These are phyloP conservation scores for Sarcophilus harrisii DNA, from an alignment of 2,797 vertebrate genomes.

Conservation along the genomic window DNA sequence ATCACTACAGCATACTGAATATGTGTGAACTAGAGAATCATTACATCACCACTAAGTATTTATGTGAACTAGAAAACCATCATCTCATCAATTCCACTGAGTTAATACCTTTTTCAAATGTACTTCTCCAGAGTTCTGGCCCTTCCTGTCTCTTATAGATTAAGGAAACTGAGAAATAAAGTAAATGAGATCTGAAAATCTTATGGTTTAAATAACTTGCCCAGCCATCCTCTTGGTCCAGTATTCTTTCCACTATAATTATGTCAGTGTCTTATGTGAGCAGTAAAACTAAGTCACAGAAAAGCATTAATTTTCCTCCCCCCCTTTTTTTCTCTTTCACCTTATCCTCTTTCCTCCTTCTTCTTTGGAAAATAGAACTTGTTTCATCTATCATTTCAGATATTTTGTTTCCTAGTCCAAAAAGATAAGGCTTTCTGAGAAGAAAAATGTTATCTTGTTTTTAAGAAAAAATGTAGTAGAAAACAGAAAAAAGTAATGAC, in stretches of 20 bases:
- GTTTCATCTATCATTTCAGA: background rate
- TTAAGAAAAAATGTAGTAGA: background rate
- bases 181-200: background rate
- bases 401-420: background rate
- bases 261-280: background rate
- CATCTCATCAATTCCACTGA: too few species aligned
- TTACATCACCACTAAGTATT: too few species aligned
- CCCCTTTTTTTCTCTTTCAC: background rate
- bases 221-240: background rate
- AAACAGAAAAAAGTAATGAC: background rate
- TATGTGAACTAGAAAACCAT: too few species aligned
- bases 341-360: background rate
- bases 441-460: background rate
- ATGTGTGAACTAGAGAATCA: too few species aligned
- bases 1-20: too few species aligned
- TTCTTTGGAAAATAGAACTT: background rate
- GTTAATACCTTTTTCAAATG: too few species aligned
- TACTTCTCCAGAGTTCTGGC: too few species aligned
- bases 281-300: background rate
- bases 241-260: background rate
- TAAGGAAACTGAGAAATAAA: background rate
- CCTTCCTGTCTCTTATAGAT: background rate
- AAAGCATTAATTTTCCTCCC: background rate
- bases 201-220: background rate
- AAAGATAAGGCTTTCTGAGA: background rate